A percentile compares a stretch with the other conserved stretches of the same genome.
These are phyloP conservation scores for Lerista edwardsae DNA, from an alignment of 2,797 vertebrate species.

Conservation along the genomic window DNA sequence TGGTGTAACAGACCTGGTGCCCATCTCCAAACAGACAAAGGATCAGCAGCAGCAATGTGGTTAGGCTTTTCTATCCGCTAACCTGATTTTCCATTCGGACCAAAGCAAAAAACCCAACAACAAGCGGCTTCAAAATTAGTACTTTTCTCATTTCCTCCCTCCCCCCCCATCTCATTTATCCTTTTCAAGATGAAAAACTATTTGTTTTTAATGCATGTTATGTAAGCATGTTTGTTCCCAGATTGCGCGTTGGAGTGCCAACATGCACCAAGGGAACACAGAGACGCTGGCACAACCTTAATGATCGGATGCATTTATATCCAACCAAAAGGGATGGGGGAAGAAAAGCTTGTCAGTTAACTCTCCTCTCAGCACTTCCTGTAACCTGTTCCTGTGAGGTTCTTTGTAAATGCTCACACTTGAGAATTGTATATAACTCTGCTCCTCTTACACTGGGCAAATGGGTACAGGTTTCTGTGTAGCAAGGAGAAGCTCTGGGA, in stretches of 20 bases:
- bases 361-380: conserved; percentile 26
- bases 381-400: not conserved
- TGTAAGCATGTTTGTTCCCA: conserved; percentile 47
- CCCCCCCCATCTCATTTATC: not conserved
- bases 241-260: conserved; percentile 34
- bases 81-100: conserved; percentile 32
- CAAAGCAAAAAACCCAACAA: not conserved
- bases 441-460: not conserved
- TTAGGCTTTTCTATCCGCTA: too few species aligned
- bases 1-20: not conserved
- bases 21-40: too few species aligned
- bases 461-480: not conserved
- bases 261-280: conserved; percentile 24
- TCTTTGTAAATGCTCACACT: not conserved
- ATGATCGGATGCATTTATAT: conserved; percentile 27
- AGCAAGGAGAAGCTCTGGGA: not conserved
- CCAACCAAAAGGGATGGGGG: conserved; percentile 32
- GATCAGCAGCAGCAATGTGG: too few species aligned
- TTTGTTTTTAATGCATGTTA: conserved; percentile 41
- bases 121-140: conserved; percentile 33
- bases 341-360: conserved; percentile 32
- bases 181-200: conserved; percentile 36
- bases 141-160: conserved; percentile 16
- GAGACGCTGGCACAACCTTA: conserved; percentile 30
- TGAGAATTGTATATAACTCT: not conserved